Evolutionary conservation across 2,888 invertebrate genomes (phyloP), one percentile per base, ranked within the genome.

Genomic region (Pseudococcus jackbeardsleyi): DNA sequence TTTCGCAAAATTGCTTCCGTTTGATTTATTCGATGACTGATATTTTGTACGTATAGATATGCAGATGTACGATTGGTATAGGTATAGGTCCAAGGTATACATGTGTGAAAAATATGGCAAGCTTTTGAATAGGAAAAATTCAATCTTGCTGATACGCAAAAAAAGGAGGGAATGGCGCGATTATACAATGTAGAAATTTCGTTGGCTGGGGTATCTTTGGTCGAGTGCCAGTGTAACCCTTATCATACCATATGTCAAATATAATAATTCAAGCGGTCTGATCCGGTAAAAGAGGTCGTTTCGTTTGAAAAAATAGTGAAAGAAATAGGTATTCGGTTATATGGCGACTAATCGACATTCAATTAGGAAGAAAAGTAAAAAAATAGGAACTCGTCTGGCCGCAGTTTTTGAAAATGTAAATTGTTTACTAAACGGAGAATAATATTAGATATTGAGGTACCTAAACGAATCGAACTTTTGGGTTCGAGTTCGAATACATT

Each of bases 101-200:
- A 59, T 17, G n/a, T 17, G 59, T 5, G 59, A 8, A 59, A 17
- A 59, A 59, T 46, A 46, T 46, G n/a, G n/a, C 17, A 64, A 22
- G 64, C 64, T 64, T 64, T 64, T 64, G 64, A 54, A 54, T 54
- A 22, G 64, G 19, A 64, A 64, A 22, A 64, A 64, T 64, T 64
- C 64, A 64, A 64, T 64, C 64, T 64, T 64, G 64, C 64, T 64
- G 64, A 64, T 64, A 64, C 64, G 64, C 22, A 64, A 64, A 64
- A 64, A 64, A 19, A 19, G 11, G 64, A 19, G 19, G 12, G 6
- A 64, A 64, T 19, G 19, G 19, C 7, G 64, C 64, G 64, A 64
- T 64, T 64, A 64, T 8, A 64, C 22, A 22, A 64, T 64, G 7
- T 54, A 54, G 17, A 17, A 54, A 54, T 54, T 54, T 11, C 15